These are phyloP conservation scores for Salmo trutta DNA, from an alignment of 2,797 vertebrate species.

Conservation along the genomic window DNA sequence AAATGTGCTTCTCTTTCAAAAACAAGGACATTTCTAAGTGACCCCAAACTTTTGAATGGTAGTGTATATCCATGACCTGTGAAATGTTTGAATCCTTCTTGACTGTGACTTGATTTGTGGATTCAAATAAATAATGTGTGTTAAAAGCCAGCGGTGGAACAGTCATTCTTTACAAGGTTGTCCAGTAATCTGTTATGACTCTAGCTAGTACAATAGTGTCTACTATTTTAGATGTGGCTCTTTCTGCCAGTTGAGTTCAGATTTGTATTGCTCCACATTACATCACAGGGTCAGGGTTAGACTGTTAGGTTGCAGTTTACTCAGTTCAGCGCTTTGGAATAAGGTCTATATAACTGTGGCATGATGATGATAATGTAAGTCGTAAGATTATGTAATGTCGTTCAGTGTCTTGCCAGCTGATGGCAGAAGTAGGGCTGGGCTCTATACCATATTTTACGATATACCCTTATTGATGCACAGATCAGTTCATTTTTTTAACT, in stretches of 20 bases:
- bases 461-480: too few species aligned
- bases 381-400: not conserved
- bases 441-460: too few species aligned
- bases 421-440: too few species aligned
- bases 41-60: too few species aligned
- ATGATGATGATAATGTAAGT: not conserved
- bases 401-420: not conserved
- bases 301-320: not conserved
- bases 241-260: not conserved
- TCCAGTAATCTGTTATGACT: not conserved
- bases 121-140: not conserved
- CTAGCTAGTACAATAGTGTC: not conserved
- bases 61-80: too few species aligned
- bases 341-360: not conserved
- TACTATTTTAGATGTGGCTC: too few species aligned
- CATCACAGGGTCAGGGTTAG: not conserved
- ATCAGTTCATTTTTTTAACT: too few species aligned
- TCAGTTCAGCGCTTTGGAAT: not conserved
- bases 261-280: not conserved
- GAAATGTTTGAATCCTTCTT: too few species aligned
- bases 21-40: too few species aligned
- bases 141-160: not conserved
- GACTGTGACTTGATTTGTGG: not conserved
- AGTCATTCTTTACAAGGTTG: not conserved
- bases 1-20: too few species aligned